These are phyloP conservation scores for Trileptium ribeirensis DNA, from an alignment of 2,888 invertebrate genomes.

Conservation along the genomic window DNA sequence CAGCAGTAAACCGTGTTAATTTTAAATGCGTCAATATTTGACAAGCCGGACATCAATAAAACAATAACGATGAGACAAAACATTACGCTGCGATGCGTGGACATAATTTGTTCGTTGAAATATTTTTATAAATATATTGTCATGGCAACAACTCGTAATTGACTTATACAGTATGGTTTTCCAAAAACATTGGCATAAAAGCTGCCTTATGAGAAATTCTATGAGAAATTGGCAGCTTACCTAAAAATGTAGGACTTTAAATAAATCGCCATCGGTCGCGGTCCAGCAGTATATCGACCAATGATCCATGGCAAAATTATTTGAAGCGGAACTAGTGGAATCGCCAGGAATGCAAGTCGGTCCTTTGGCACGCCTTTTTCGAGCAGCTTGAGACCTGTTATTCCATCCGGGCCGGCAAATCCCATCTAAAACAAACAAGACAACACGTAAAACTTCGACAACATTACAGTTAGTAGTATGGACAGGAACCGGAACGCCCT, in stretches of 20 bases:
- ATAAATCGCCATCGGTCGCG: slow-evolving; percentile 78
- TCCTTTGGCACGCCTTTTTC: slow-evolving; percentile 94
- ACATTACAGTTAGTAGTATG: too few relatives aligned
- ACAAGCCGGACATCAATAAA: too few relatives aligned
- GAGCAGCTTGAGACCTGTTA: slow-evolving; percentile 85
- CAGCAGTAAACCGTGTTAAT: too few relatives aligned
- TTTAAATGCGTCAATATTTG: too few relatives aligned
- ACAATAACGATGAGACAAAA: too few relatives aligned
- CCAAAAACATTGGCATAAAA: neutral
- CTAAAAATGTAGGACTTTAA: slow-evolving; percentile 76
- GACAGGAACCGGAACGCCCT: too few relatives aligned
- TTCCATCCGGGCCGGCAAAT: slow-evolving; percentile 89
- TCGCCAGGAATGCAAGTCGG: slow-evolving; percentile 78
- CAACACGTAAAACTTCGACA: too few relatives aligned
- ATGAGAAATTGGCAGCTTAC: slow-evolving; percentile 54
- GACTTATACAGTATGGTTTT: neutral
- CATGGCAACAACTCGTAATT: too few relatives aligned
- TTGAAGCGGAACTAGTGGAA: slow-evolving; percentile 88
- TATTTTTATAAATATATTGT: neutral
- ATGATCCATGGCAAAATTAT: slow-evolving; percentile 80
- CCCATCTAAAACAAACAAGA: slow-evolving; percentile 66
- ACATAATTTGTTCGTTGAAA: too few relatives aligned
- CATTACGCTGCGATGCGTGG: too few relatives aligned
- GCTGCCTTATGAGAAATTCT: neutral
- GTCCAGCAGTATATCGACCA: slow-evolving; percentile 73